Percentiles rank a stretch among this genome's conserved stretches.
phyloP scores from a whole-genome alignment of 2,113 vertebrate species.

The Otus sunia region DNA sequence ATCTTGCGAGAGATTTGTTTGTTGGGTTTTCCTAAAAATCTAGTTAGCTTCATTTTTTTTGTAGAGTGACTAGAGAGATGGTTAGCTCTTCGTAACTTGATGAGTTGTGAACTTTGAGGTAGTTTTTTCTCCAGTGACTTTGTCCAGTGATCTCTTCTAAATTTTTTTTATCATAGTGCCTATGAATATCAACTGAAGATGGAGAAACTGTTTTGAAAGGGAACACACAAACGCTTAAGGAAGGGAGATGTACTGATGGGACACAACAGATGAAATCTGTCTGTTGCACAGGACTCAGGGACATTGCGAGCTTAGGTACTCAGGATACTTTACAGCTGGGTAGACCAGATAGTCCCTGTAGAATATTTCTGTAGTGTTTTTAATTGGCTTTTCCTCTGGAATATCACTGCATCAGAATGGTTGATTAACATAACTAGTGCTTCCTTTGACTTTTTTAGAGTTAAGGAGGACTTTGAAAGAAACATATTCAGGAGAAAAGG shows the following conservation, averaged over 20 bases:
- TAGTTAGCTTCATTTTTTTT: not conserved
- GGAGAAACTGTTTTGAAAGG: not conserved
- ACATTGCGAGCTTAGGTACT: not conserved
- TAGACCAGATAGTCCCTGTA: not conserved
- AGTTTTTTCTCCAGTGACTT: not conserved
- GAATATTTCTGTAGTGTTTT: not conserved
- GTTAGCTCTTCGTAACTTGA: not conserved
- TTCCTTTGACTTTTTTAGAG: not conserved
- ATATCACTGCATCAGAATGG: not conserved
- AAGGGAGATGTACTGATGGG: not conserved
- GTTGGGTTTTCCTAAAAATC: not conserved
- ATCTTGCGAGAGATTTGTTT: not conserved
- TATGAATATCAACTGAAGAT: not conserved
- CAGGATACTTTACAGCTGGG: not conserved
- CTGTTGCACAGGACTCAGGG: not conserved
- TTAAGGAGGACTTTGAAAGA: not conserved
- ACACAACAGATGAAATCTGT: not conserved
- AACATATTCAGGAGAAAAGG: not conserved
- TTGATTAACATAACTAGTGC: not conserved
- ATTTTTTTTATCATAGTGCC: not conserved
- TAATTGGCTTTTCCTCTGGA: not conserved
- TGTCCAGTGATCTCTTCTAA: not conserved
- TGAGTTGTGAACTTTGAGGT: not conserved
- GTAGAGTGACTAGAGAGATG: not conserved
- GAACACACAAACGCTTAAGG: not conserved